phyloP scores from a whole-genome alignment of 2,113 vertebrate genomes.

The Serinus canaria region DNA sequence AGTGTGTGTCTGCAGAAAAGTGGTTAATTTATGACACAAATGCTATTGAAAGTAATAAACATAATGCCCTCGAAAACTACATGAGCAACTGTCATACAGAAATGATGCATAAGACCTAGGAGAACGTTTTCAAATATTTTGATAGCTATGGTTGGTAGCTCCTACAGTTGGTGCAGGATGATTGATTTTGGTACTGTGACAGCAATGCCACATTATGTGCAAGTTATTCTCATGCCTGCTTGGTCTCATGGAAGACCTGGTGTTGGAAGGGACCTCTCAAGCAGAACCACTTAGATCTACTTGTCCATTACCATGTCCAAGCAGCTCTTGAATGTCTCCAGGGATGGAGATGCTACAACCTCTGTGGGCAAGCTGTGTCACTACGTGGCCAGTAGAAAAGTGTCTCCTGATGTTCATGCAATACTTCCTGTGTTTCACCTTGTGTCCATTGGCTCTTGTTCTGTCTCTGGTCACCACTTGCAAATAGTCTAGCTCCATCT shows the following conservation, averaged over 20 bases:
- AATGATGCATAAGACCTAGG: not conserved
- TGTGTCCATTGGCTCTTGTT: not conserved
- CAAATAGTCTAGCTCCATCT: not conserved
- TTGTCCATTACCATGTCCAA: not conserved
- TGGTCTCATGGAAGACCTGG: not conserved
- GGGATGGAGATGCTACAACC: not conserved
- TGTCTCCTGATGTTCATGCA: not conserved
- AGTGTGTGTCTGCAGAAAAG: not conserved
- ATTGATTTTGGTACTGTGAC: not conserved
- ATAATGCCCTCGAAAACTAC: not conserved
- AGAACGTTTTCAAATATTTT: not conserved
- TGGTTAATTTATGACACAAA: not conserved
- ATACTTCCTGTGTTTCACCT: not conserved
- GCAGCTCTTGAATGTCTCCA: not conserved
- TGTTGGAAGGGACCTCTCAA: not conserved
- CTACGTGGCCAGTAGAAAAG: not conserved
- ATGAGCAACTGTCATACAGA: not conserved
- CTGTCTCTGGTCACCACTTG: not conserved
- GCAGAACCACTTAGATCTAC: not conserved
- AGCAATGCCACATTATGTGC: accelerated
- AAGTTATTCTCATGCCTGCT: not conserved
- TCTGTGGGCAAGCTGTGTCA: not conserved
- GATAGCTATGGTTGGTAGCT: not conserved
- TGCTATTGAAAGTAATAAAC: not conserved
- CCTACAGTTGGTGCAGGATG: not conserved